These are phyloP conservation scores for Ursus arctos DNA, from an alignment of 2,113 vertebrate species.

Conservation along the genomic window DNA sequence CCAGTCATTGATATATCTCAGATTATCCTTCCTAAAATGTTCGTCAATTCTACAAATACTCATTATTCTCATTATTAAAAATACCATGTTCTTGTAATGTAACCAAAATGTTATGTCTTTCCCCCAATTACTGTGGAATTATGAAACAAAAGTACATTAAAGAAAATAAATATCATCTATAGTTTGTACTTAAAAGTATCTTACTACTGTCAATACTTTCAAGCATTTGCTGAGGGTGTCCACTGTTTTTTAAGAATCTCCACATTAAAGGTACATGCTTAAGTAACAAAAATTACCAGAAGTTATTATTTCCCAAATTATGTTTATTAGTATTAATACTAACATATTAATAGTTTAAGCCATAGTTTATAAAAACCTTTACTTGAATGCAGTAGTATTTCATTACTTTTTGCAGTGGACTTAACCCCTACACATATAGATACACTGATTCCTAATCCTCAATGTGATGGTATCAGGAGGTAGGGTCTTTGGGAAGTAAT, in stretches of 20 bases:
- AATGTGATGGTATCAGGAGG: neutral
- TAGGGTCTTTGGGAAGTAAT: neutral
- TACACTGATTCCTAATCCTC: neutral
- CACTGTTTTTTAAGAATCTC: neutral
- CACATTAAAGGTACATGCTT: neutral
- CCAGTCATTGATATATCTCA: neutral
- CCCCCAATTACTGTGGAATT: neutral
- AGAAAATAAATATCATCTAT: neutral
- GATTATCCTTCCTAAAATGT: neutral
- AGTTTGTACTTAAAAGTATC: neutral
- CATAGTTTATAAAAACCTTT: neutral
- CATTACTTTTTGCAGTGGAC: neutral
- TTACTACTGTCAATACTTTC: neutral
- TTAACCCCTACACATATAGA: neutral
- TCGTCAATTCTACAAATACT: neutral
- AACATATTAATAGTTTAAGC: neutral
- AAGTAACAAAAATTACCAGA: neutral
- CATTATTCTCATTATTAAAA: conserved; percentile 1
- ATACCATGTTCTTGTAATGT: neutral
- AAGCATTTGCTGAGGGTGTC: neutral
- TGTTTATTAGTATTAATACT: neutral
- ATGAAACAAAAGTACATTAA: neutral
- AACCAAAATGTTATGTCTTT: neutral
- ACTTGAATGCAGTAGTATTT: neutral
- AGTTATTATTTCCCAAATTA: neutral